Evolutionary conservation across 2,113 vertebrate species (phyloP), one percentile per base, ranked within the genome.

Genomic region (Syrrhaptes paradoxus): DNA sequence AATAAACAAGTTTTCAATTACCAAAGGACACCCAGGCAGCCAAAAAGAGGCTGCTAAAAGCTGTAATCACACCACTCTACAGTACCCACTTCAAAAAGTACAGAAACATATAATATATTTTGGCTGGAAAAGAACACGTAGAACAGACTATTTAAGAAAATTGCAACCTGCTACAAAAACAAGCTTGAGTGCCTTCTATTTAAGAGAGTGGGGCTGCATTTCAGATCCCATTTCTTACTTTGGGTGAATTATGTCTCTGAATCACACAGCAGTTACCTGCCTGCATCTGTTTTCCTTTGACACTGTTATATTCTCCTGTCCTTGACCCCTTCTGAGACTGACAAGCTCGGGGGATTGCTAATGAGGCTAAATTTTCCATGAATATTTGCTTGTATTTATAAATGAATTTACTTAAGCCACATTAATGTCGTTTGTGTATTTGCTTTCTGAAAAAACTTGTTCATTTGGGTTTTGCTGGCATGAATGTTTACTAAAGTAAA

Each of bases 71-170:
- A 91, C 84, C 90, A 80, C 90, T 96, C 81, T 95, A 68, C 76
- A 71, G 62, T 65, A 79, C 49, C 52, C 86, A 57, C 91, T 95
- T 88, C 81, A 96, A 85, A 95, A 90, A 90, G 62, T 93, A 80
- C 70, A 81, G 52, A 93, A 91, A 85, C 52, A 85, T 83, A 34
- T 95, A 83, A 93, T 93, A 86, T 73, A 93, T 94, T 92, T 79
- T 92, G 91, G 83, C 72, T 96, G 75, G 77, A 90, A 95, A 94
- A 88, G 91, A 97, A 86, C 95, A 93, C 29, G 9, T 31, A 88
- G 66, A 96, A 66, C 81, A 97, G 91, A 94, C 80, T 97, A 97
- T 95, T 97, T 93, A 97, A 96, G 95, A 96, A 97, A 97, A 97
- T 97, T 97, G 95, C 95, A 97, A 95, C 96, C 93, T 96, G 96